These are phyloP conservation scores for Germaria angustata DNA, from an alignment of 2,888 invertebrate species.

Conservation along the genomic window DNA sequence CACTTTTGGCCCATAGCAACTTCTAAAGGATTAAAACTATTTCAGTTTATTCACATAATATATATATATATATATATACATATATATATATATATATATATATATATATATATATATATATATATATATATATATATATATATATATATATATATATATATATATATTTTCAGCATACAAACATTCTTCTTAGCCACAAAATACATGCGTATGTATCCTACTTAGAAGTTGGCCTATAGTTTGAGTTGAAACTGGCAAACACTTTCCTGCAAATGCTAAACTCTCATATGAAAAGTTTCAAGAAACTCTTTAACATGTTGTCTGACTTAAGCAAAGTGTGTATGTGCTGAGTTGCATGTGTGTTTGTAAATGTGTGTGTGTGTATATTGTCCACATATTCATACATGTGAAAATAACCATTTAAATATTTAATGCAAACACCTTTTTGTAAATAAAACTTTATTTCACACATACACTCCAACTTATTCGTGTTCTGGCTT, in stretches of 20 bases:
- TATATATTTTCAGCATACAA: neutral
- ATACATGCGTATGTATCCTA: neutral
- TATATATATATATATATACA: constrained; percentile 42
- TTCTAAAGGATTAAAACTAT: constrained; percentile 75
- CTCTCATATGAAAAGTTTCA: constrained; percentile 45
- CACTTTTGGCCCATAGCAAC: constrained; percentile 73
- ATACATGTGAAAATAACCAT: constrained; percentile 46
- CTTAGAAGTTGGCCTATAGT: constrained; percentile 37
- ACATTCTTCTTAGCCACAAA: constrained; percentile 25
- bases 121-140: too few species aligned
- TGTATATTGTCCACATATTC: constrained; percentile 11
- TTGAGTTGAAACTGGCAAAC: neutral
- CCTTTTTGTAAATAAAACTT: constrained; percentile 57
- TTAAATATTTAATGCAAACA: constrained; percentile 64
- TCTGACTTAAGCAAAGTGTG: constrained; percentile 9
- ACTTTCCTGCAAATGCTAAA: constrained; percentile 27
- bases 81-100: too few species aligned
- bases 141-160: constrained; percentile 51
- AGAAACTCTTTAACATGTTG: constrained; percentile 49
- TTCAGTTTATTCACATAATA: constrained; percentile 59
- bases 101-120: too few species aligned
- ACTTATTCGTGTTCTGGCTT: neutral
- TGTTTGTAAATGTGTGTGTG: neutral
- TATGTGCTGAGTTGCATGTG: neutral
- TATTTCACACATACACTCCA: constrained; percentile 1